Evolutionary conservation across 1,140 invertebrate species (phyloP).

Genomic region (Rhynchophorus ferrugineus): DNA sequence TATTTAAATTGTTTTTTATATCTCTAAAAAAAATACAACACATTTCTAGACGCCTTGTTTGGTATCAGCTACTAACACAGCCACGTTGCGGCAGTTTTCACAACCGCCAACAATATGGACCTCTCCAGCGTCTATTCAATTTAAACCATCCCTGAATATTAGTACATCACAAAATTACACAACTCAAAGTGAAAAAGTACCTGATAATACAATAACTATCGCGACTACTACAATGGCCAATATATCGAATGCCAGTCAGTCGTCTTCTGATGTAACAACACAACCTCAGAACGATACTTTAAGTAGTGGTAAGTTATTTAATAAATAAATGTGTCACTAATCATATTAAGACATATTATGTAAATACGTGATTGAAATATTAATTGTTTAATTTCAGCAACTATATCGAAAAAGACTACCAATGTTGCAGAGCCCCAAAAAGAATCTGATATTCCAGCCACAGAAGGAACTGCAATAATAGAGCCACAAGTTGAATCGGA

Average conservation of each 20-base stretch:
- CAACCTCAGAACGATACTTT: not conserved
- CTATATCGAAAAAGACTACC: not conserved
- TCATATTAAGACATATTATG: no score
- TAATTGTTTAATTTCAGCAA: not conserved
- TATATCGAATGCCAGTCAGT: not conserved
- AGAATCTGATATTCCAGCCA: not conserved
- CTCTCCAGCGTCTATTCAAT: not conserved
- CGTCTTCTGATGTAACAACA: not conserved
- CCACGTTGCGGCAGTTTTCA: not conserved
- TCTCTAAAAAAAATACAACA: not conserved
- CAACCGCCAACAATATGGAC: not conserved
- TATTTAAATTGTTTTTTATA: no score
- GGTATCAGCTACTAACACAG: not conserved
- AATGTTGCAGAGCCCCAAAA: not conserved
- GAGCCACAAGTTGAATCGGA: constrained; percentile 2
- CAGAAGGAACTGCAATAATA: not conserved
- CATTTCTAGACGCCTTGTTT: constrained; percentile 2
- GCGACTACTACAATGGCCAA: not conserved
- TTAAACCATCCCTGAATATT: constrained; percentile 3
- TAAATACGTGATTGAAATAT: no score
- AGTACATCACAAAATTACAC: constrained; percentile 26
- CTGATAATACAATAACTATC: not conserved
- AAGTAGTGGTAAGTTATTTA: not conserved
- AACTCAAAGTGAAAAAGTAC: constrained; percentile 19
- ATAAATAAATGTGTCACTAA: no score